Base-by-base conservation (phyloP, 1,140 invertebrate genomes). In the Pygmarrhopalites habei region DNA sequence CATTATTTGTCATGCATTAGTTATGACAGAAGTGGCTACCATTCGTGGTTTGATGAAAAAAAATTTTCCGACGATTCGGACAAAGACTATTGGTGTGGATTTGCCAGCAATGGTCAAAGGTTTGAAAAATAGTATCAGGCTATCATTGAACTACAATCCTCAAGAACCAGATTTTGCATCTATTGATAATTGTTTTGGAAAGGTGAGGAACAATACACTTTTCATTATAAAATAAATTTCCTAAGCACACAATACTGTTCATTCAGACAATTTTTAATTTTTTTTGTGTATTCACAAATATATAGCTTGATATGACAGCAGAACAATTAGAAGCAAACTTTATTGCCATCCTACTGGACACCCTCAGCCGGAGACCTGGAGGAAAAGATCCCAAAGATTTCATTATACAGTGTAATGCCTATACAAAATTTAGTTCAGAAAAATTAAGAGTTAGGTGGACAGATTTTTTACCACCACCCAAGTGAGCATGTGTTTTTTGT, bases 11-110 rank as follows among this genome's bases (percentile, higher is more conserved):
- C 86, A 90, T 79, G 83, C 86, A 3, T 82, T 85, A 72, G 87
- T 92, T 62, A 73, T 91, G 60, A 79, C 86, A 0, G 88, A 92
- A 51, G 73, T 92, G 29, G 78, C 88, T 1, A 76, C 80, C 0
- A 78, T 92, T 47, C 78, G 86, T 71, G 88, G 87, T 23, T 72
- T 91, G 14, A 77, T 92, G 77, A 89, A 85, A 68, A 83, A 76
- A 59, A 83, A 82, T 69, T 90, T 88, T 77, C 89, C 90, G 0
- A 85, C 78, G 69, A 72, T 82, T 0, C 82, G 80, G 72, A 70
- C 65, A 63, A 87, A 78, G 49, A 88, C 85, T n/a, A 68, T 91
- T 30, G 81, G 82, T 55, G 51, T 74, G 2, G 79, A 90, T 75
- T 74, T 91, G 1, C 71, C 68, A 1, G 74, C 72, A 23, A 74